These are phyloP conservation scores for Chaunax sp. DNA, from an alignment of 2,797 vertebrate genomes.

Conservation along the genomic window DNA sequence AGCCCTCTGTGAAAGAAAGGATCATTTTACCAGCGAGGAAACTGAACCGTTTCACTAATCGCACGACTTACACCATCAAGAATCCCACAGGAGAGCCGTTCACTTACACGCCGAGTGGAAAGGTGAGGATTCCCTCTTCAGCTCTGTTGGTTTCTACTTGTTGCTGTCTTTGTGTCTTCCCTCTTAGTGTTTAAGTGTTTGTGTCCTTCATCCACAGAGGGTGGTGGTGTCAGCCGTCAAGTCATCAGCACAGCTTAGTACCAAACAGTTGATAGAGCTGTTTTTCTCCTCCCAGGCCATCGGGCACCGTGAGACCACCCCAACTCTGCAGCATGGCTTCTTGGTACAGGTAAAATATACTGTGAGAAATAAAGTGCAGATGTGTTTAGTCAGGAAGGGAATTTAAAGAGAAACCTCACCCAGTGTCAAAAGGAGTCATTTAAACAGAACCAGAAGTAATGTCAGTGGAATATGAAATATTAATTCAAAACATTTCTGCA, in stretches of 20 bases:
- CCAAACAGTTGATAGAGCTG: conserved; percentile 85
- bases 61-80: conserved; percentile 89
- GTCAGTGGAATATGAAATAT: neutral
- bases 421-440: neutral
- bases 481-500: neutral
- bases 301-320: conserved; percentile 91
- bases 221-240: conserved; percentile 78
- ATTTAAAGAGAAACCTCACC: neutral
- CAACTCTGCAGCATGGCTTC: conserved; percentile 93
- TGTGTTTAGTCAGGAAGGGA: neutral
- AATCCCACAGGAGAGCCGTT: conserved; percentile 92
- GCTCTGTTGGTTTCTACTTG: neutral
- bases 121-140: conserved; percentile 73
- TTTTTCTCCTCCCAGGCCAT: conserved; percentile 86
- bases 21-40: conserved; percentile 85
- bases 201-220: conserved; percentile 66
- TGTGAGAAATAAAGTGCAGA: neutral
- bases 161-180: neutral
- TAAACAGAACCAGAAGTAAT: neutral
- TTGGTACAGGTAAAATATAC: conserved; percentile 89
- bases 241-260: conserved; percentile 80
- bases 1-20: conserved; percentile 85
- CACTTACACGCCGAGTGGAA: conserved; percentile 88
- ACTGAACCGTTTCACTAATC: conserved; percentile 88
- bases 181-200: neutral